Base-by-base conservation (phyloP, 2,113 vertebrate genomes). In the Thalassoma bifasciatum region DNA sequence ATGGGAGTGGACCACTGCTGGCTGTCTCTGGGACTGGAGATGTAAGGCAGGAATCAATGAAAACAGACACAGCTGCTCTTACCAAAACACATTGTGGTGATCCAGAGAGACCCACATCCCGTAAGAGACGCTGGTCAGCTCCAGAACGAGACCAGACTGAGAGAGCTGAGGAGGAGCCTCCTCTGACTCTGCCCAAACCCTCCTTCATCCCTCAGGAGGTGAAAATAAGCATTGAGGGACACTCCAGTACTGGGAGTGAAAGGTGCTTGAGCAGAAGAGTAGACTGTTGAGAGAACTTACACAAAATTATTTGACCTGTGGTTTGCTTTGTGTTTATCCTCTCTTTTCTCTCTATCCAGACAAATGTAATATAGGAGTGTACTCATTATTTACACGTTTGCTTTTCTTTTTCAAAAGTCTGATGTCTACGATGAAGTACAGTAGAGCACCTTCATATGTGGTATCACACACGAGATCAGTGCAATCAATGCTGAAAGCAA, bases 81-180 rank as follows among this genome's bases (percentile, higher is more conserved):
- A 94, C 94, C 89, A 91, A 94, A 92, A 92, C 87, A 92, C 90
- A 86, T 90, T 91, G 94, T 87, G 65, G 82, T 10, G 94, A 94
- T 88, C 92, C 92, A 80, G 89, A 91, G 54, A 88, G 81, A 81
- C 94, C 95, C 60, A 61, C 79, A 8, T 88, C 89, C 74, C 95
- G 98, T 85, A 99, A 99, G 93, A 96, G 98, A 93, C 97, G 98
- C 93, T 99, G 98, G 98, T 99, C 98, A 13, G 98, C 98, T 50
- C 98, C 98, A 0, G 98, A 99, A 93, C 94, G 94, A 77, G 95
- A 97, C 77, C 97, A 99, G 93, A 93, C 96, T 87, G 96, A 95
- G 92, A 96, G 91, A 91, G 94, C 93, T 0, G 97, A 98, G 88
- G 96, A 96, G 67, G 96, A 97, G 80, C 96, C 96, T 66, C 96